These are phyloP conservation scores for Euura lappo DNA, from an alignment of 1,140 invertebrate genomes.

Conservation along the genomic window DNA sequence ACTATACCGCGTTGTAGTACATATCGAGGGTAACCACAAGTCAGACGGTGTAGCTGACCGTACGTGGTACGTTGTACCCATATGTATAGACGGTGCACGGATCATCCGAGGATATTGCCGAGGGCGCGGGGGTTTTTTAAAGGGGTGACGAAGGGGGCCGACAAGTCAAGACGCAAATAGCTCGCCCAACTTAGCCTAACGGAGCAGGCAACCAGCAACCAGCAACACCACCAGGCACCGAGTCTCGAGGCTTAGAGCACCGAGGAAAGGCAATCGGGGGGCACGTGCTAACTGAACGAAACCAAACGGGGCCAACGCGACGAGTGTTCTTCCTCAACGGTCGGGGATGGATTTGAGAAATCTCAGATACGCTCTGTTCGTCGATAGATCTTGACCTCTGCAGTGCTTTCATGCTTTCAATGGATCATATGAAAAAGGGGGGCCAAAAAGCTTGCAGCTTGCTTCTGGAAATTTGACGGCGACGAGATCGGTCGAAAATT, in stretches of 20 bases:
- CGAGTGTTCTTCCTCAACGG: too few species aligned
- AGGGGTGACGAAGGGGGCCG: conserved; percentile 25
- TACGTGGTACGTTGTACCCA: conserved; percentile 17
- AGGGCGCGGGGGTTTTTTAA: conserved; percentile 21
- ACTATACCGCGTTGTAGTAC: neutral
- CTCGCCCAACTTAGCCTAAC: conserved; percentile 58
- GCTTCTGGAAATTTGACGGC: too few species aligned
- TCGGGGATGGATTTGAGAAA: too few species aligned
- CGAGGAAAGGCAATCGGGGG: conserved; percentile 14
- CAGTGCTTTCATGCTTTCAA: too few species aligned
- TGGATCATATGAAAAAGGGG: too few species aligned
- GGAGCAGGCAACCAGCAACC: conserved; percentile 49
- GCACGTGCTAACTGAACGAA: conserved; percentile 40
- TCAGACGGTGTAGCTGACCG: conserved; percentile 47
- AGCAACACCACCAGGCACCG: conserved; percentile 25
- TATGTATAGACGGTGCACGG: neutral
- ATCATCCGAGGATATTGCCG: conserved; percentile 6
- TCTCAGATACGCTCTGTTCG: neutral
- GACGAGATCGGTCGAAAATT: too few species aligned
- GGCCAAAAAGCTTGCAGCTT: too few species aligned
- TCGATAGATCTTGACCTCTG: neutral
- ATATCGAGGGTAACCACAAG: conserved; percentile 30
- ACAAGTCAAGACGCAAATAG: conserved; percentile 59
- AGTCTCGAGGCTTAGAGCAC: conserved; percentile 27
- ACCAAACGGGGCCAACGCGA: neutral